A percentile compares a stretch with the other conserved stretches of the same genome.
Evolutionary conservation across 2,888 invertebrate species (phyloP).

Genomic region (Griposia aprilina): DNA sequence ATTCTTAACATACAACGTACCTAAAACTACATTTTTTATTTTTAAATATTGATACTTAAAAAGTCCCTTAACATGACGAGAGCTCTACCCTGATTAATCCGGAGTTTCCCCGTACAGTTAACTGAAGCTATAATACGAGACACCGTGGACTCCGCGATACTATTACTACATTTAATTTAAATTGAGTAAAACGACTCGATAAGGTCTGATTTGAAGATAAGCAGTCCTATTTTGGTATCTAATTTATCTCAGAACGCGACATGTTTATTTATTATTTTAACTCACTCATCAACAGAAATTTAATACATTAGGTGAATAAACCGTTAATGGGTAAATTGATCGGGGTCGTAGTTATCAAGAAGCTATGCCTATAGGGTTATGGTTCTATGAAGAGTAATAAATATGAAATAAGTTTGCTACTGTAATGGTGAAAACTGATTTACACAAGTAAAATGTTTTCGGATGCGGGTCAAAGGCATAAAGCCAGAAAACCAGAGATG

Average conservation of each 20-base stretch:
- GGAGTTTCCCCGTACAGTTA: slow-evolving; percentile 61
- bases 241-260: slow-evolving; percentile 30
- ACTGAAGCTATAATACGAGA: slow-evolving; percentile 24
- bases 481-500: neutral
- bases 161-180: neutral
- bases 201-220: slow-evolving; percentile 5
- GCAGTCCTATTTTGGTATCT: slow-evolving; percentile 8
- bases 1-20: slow-evolving; percentile 53
- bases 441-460: slow-evolving; percentile 9
- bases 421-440: neutral
- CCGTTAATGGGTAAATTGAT: slow-evolving; percentile 30
- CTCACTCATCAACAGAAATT: slow-evolving; percentile 24
- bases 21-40: slow-evolving; percentile 58
- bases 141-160: slow-evolving; percentile 15
- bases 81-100: slow-evolving; percentile 66
- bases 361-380: slow-evolving; percentile 4
- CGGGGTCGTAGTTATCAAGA: slow-evolving; percentile 14
- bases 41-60: slow-evolving; percentile 65
- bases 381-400: neutral
- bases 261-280: slow-evolving; percentile 24
- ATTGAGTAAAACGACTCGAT: slow-evolving; percentile 2
- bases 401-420: neutral
- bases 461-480: neutral
- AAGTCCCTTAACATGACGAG: slow-evolving; percentile 59
- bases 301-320: slow-evolving; percentile 44